Base-by-base conservation (phyloP, 1,140 invertebrate species). In the Latrodectus geometricus region DNA sequence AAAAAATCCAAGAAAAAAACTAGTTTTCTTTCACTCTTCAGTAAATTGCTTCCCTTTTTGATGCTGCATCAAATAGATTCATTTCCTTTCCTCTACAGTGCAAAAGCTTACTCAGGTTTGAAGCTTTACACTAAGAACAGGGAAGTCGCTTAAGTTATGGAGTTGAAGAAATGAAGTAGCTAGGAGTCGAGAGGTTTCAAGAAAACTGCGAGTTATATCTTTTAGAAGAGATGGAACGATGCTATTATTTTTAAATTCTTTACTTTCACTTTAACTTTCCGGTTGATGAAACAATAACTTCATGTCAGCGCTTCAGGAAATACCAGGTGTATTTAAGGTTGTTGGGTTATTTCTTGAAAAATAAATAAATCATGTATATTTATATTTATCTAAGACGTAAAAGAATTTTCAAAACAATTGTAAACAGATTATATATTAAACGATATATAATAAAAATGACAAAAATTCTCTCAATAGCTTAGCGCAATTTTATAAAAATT, bases 221-320 rank as follows among this genome's bases (percentile, higher is more conserved):
- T 61, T 61, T 61, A 61, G 54, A 61, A 61, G 54, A 61, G 54
- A 61, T 61, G 54, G 54, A 61, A 61, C 54, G 54, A 61, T 61
- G 54, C 54, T 17, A 61, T 61, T 61, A 61, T 61, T 61, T 61
- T 61, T 61, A 14, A 17, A 61, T 61, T 61, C 54, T 61, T 61
- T 61, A 61, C 54, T 61, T 61, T 61, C 54, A 61, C 11, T 61
- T 61, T 61, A 61, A 61, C 54, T 61, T 61, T 61, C 11, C 54
- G 54, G 54, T 61, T 61, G 54, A 61, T 61, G 54, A 61, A 61
- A 61, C 54, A 61, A 14, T 61, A 61, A 61, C 54, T 61, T 17
- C 54, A 61, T 61, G 54, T 61, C 54, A 61, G 54, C 54, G 54
- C 54, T 61, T 61, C 17, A 61, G 11, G 54, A 17, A 61, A 61